phyloP scores from a whole-genome alignment of 2,888 invertebrate species.

The Saturnia pavonia region DNA sequence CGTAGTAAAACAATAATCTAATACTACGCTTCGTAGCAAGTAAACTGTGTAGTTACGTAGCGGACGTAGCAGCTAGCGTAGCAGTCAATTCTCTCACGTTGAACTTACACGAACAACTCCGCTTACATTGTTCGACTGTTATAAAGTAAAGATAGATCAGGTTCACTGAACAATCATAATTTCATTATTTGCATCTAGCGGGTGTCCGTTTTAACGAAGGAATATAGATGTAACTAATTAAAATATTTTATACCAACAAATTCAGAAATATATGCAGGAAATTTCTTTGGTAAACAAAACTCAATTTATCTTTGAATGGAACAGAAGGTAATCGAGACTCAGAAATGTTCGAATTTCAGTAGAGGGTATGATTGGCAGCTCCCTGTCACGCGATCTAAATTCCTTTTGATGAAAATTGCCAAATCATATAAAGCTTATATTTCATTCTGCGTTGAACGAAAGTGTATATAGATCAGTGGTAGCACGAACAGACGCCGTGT shows the following conservation, averaged over 20 bases:
- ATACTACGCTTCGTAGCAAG: conserved; percentile 38
- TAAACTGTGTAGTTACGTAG: conserved; percentile 51
- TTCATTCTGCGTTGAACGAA: too few species aligned
- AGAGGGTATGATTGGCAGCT: neutral
- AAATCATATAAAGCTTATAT: neutral
- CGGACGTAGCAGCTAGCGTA: conserved; percentile 42
- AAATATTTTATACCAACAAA: neutral
- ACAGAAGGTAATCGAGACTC: neutral
- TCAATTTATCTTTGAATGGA: neutral
- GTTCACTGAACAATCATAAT: neutral
- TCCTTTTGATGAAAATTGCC: neutral
- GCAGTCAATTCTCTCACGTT: conserved; percentile 47
- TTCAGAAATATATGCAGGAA: too few species aligned
- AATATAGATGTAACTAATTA: neutral
- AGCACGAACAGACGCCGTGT: too few species aligned
- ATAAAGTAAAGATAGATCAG: conserved; percentile 40
- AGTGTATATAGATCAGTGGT: too few species aligned
- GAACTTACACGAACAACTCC: conserved; percentile 45
- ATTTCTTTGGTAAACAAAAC: neutral
- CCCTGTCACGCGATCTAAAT: neutral
- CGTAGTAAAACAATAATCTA: conserved; percentile 40
- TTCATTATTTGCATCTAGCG: neutral
- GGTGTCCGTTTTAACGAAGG: neutral
- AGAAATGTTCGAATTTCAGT: neutral
- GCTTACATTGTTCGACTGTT: conserved; percentile 43